A percentile compares a stretch with the other conserved stretches of the same genome.
Evolutionary conservation across 2,888 invertebrate species (phyloP).

Genomic region (Pemphredon lugubris): DNA sequence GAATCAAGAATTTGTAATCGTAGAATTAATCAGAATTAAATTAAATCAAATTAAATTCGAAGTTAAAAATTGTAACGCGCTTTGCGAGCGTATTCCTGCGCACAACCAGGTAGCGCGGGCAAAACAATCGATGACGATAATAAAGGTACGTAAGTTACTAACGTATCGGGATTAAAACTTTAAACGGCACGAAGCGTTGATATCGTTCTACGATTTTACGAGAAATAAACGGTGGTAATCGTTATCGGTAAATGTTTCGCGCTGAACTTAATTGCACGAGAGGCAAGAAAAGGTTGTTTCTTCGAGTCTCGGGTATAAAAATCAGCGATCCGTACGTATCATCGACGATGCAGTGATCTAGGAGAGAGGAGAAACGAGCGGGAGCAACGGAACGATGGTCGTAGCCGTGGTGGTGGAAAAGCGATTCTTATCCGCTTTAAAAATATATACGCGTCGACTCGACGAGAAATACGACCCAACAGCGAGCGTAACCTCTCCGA

Average conservation of each 20-base stretch:
- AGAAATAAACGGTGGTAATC: slow-evolving; percentile 16
- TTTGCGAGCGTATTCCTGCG: too few relatives aligned
- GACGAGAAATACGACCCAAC: slow-evolving; percentile 63
- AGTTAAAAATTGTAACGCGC: too few relatives aligned
- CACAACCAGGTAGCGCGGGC: too few relatives aligned
- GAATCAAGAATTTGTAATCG: too few relatives aligned
- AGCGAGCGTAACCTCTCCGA: slow-evolving; percentile 60
- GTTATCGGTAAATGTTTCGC: slow-evolving; percentile 30
- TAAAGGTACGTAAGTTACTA: too few relatives aligned
- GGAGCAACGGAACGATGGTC: neutral
- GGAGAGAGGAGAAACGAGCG: neutral
- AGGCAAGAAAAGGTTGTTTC: slow-evolving; percentile 27
- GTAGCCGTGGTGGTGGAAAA: slow-evolving; percentile 36
- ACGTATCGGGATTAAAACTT: too few relatives aligned
- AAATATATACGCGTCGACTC: slow-evolving; percentile 33
- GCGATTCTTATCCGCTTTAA: slow-evolving; percentile 50
- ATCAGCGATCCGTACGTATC: neutral
- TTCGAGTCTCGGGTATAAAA: too few relatives aligned
- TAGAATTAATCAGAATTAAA: too few relatives aligned
- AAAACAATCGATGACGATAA: too few relatives aligned
- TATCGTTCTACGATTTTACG: slow-evolving; percentile 6
- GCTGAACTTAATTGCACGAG: slow-evolving; percentile 58
- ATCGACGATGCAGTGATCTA: neutral
- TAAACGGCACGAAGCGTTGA: slow-evolving; percentile 25
- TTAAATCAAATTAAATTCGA: too few relatives aligned